phyloP scores from a whole-genome alignment of 2,797 vertebrate genomes.

The Oreonectes daqikongensis region DNA sequence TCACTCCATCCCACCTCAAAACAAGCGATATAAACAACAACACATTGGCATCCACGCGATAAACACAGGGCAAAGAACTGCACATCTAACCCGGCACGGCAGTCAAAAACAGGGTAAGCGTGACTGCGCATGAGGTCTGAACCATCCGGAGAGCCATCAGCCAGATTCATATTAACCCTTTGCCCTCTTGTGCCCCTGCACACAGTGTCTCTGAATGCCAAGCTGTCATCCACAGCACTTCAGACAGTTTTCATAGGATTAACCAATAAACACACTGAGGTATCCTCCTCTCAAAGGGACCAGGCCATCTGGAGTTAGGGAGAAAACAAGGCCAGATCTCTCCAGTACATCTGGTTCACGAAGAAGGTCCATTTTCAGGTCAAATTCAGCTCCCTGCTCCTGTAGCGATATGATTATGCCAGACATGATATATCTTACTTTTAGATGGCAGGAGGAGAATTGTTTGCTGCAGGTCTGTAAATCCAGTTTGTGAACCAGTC shows the following conservation, averaged over 20 bases:
- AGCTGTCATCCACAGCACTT: conserved; percentile 47
- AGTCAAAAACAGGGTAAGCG: neutral
- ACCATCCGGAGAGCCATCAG: conserved; percentile 10
- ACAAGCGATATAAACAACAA: conserved; percentile 31
- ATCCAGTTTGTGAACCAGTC: too few relatives aligned
- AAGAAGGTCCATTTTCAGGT: conserved; percentile 39
- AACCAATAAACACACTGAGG: conserved; percentile 48
- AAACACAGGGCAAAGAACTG: neutral
- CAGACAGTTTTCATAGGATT: conserved; percentile 41
- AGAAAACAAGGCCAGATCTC: conserved; percentile 52
- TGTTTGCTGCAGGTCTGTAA: conserved; percentile 16
- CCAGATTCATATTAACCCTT: conserved; percentile 44
- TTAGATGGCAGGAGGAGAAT: neutral
- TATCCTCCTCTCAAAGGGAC: conserved; percentile 51
- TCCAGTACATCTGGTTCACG: conserved; percentile 61
- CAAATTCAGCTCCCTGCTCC: conserved; percentile 14
- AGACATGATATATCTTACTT: conserved; percentile 11
- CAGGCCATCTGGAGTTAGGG: conserved; percentile 61
- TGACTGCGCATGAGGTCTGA: conserved; percentile 7
- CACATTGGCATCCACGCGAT: conserved; percentile 35
- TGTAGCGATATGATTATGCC: conserved; percentile 16
- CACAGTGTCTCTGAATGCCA: conserved; percentile 24
- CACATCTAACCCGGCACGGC: neutral
- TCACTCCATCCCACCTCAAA: conserved; percentile 34
- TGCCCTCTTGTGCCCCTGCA: conserved; percentile 30